phyloP scores from a whole-genome alignment of 2,113 vertebrate species.

The chimpanzee (Pan troglodytes) region NHGRI_mPanTro3-v2.1_pri NC_072398.2:116146001-116146500 shows the following conservation, averaged over 20 bases:
- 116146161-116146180: slow-evolving; percentile 76
- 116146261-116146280: slow-evolving; percentile 72
- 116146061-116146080: slow-evolving; percentile 55
- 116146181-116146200: slow-evolving; percentile 70
- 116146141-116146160: slow-evolving; percentile 77
- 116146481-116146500: slow-evolving; percentile 62
- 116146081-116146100: slow-evolving; percentile 69
- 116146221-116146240: slow-evolving; percentile 78
- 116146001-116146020: slow-evolving; percentile 9
- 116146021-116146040: not conserved
- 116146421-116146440: slow-evolving; percentile 67
- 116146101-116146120: slow-evolving; percentile 72
- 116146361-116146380: slow-evolving; percentile 76
- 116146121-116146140: slow-evolving; percentile 72
- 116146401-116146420: slow-evolving; percentile 73
- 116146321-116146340: slow-evolving; percentile 77
- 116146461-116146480: slow-evolving; percentile 57
- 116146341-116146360: slow-evolving; percentile 73
- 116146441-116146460: slow-evolving; percentile 62
- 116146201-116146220: slow-evolving; percentile 71
- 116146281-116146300: slow-evolving; percentile 76
- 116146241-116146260: slow-evolving; percentile 71
- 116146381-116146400: slow-evolving; percentile 75
- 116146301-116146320: slow-evolving; percentile 78
- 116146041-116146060: slow-evolving; percentile 24